These are phyloP conservation scores for Lasius fuliginosus DNA, from an alignment of 2,888 invertebrate genomes.

Conservation along the genomic window DNA sequence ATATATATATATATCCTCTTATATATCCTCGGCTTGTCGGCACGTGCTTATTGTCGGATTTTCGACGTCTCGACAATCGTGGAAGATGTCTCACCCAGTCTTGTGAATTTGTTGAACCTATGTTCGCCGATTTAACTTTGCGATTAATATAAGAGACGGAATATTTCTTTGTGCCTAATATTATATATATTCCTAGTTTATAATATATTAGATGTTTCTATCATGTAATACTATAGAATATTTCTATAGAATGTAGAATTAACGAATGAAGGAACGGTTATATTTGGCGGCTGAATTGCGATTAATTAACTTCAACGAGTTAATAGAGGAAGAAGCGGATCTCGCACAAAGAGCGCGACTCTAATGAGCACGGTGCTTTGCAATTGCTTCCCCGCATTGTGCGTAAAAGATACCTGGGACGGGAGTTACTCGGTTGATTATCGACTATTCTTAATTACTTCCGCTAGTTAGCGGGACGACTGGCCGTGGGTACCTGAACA, in stretches of 20 bases:
- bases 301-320: constrained; percentile 48
- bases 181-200: neutral
- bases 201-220: too few relatives aligned
- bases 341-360: constrained; percentile 26
- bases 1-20: neutral
- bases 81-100: neutral
- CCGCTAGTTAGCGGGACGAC: neutral
- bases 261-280: constrained; percentile 2
- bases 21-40: neutral
- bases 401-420: constrained; percentile 33
- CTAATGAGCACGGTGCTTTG: constrained; percentile 42
- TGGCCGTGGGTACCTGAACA: neutral
- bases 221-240: too few relatives aligned
- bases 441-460: constrained; percentile 44
- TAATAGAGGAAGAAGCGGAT: constrained; percentile 50
- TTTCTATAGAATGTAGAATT: neutral
- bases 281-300: constrained; percentile 37
- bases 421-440: constrained; percentile 43
- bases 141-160: neutral
- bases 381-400: constrained; percentile 39
- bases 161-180: neutral
- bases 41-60: constrained; percentile 1
- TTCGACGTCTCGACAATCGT: neutral
- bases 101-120: neutral
- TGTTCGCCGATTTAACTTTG: neutral